Conservation (phyloP, 2,888 invertebrate genomes). For the Microctonus aethiopoides region DNA sequence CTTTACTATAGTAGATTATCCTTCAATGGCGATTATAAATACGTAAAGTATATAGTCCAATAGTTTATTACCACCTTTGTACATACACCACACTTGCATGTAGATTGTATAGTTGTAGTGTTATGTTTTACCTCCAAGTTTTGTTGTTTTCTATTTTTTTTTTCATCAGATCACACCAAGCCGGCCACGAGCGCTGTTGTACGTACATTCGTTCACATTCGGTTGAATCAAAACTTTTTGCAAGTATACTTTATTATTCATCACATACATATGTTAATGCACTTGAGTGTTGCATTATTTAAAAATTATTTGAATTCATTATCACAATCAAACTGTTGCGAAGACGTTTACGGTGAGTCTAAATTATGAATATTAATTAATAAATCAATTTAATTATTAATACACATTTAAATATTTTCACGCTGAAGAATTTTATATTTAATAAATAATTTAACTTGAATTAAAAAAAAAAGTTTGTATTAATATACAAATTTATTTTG, state of each 20-base stretch:
- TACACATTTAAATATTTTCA: too few relatives aligned
- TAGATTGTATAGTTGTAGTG: not conserved
- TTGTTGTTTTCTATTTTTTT: too few relatives aligned
- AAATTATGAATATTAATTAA: not conserved
- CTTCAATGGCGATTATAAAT: conserved; percentile 6
- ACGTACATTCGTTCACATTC: not conserved
- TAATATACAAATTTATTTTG: too few relatives aligned
- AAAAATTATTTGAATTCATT: not conserved
- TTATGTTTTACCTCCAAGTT: not conserved
- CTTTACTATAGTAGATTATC: conserved; percentile 22
- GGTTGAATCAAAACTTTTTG: not conserved
- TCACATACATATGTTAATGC: not conserved
- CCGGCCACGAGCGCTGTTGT: not conserved
- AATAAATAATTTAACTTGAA: too few relatives aligned
- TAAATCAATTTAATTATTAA: too few relatives aligned
- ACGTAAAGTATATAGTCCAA: too few relatives aligned
- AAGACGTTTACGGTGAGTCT: conserved; percentile 15
- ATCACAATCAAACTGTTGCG: conserved; percentile 16
- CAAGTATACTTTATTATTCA: not conserved
- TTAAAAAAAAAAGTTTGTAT: too few relatives aligned
- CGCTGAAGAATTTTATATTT: too few relatives aligned
- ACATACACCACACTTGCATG: not conserved
- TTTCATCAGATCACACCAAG: not conserved
- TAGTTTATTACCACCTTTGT: conserved; percentile 11
- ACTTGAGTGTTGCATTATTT: not conserved